Base-by-base conservation (phyloP, 2,888 invertebrate genomes). In the Acholoe squamosa region DNA sequence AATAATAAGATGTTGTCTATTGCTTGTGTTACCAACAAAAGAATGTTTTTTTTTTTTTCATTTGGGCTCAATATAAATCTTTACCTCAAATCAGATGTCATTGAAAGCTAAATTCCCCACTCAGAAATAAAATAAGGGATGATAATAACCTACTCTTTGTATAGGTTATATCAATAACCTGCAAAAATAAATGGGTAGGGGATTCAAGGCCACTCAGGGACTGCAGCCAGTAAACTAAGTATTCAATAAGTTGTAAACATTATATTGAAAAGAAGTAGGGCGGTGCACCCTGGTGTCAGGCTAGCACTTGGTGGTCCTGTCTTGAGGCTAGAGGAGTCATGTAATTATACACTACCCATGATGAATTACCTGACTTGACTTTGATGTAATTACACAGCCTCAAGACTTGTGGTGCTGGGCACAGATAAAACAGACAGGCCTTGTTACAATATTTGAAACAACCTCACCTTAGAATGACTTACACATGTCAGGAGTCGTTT, bases 321-420 rank as follows among this genome's bases (percentile, higher is more conserved):
- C 71, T 71, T 22, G 28, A 71, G 71, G 71, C 71, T 71, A 71
- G 28, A 71, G 25, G 25, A 14, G 28, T 5, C 71, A 28, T 71
- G 71, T 71, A 71, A 71, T 71, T 31, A 71, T 71, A 71, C 31
- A 71, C 71, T 71, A 71, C 71, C 71, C 16, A 28, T 71, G 71
- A 71, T 71, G 28, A 71, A 71, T 71, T 71, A 71, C 71, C 71
- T 71, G 28, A 61, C 71, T 71, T 71, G 71, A 71, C 71, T 61
- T 61, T 71, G 71, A 71, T 71, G 28, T 71, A 71, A 71, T 71
- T 31, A 28, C 71, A 71, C 28, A 71, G 61, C 61, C 61, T 61
- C 22, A n/a, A 61, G 61, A 61, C 61, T 3, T 61, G n/a, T 14
- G 61, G 3, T n/a, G 14, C n/a, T n/a, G 61, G 43, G 5, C 43